Conservation (phyloP, 1,140 invertebrate genomes). For the Acyrthosiphon pisum region DNA sequence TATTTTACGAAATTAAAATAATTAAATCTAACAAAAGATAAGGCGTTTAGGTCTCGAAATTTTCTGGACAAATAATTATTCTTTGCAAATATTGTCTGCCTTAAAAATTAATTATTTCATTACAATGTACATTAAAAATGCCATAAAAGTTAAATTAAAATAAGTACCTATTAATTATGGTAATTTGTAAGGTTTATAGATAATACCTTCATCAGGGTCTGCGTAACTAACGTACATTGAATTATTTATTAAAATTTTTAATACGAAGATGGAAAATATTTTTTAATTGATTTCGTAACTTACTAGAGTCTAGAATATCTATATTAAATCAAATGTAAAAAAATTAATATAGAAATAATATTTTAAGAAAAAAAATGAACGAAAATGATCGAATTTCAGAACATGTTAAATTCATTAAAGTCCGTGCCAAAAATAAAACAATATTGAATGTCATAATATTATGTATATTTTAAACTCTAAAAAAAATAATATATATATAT, state of each 20-base stretch:
- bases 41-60: no score
- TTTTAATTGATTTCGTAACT: neutral
- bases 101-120: neutral
- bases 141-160: neutral
- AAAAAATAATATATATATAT: neutral
- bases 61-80: no score
- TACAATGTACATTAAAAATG: neutral
- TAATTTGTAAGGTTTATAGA: no score
- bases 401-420: neutral
- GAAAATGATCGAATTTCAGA: neutral
- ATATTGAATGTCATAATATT: neutral
- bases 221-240: no score
- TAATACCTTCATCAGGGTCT: no score
- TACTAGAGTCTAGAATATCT: no score
- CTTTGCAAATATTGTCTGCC: no score
- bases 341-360: neutral
- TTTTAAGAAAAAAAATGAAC: neutral
- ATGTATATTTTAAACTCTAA: neutral
- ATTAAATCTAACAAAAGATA: no score
- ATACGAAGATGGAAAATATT: neutral
- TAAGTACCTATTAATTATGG: neutral
- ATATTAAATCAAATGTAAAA: neutral
- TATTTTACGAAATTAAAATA: neutral
- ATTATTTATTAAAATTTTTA: neutral
- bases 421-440: neutral